These are phyloP conservation scores for Schrankia costaestrigalis DNA, from an alignment of 2,888 invertebrate genomes.

Conservation along the genomic window DNA sequence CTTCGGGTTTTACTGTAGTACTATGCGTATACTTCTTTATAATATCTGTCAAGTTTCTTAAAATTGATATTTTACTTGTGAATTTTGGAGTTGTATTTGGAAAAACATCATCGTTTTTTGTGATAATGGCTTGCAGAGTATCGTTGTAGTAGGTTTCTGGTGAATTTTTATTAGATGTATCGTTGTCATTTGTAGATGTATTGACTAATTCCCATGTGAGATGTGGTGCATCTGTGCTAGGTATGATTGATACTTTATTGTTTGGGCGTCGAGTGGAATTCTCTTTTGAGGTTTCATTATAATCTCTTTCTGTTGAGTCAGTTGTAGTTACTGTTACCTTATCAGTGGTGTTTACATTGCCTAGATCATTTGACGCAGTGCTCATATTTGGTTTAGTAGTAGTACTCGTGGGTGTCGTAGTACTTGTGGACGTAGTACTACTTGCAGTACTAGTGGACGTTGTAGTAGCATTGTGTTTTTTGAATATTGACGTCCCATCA, in stretches of 20 bases:
- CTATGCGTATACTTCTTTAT: constrained; percentile 83
- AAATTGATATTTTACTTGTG: constrained; percentile 64
- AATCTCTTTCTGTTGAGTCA: constrained; percentile 22
- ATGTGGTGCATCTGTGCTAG: constrained; percentile 61
- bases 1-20: constrained; percentile 32
- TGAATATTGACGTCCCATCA: constrained; percentile 72
- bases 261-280: constrained; percentile 66
- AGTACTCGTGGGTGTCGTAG: constrained; percentile 13
- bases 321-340: constrained; percentile 25
- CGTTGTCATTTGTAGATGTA: constrained; percentile 69
- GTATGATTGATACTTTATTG: constrained; percentile 72
- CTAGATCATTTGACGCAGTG: constrained; percentile 20
- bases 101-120: constrained; percentile 74
- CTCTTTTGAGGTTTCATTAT: constrained; percentile 46
- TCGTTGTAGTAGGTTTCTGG: constrained; percentile 82
- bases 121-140: constrained; percentile 83
- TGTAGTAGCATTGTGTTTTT: constrained; percentile 50
- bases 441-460: constrained; percentile 29
- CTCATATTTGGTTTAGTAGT: constrained; percentile 28
- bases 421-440: constrained; percentile 15
- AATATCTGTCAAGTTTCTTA: constrained; percentile 83
- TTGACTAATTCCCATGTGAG: constrained; percentile 82
- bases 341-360: constrained; percentile 20
- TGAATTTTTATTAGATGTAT: constrained; percentile 54
- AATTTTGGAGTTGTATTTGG: constrained; percentile 71